Percentiles rank a stretch among this genome's conserved stretches.
Evolutionary conservation across 2,888 invertebrate species (phyloP).

Genomic region (Neocrepidodera transversa): DNA sequence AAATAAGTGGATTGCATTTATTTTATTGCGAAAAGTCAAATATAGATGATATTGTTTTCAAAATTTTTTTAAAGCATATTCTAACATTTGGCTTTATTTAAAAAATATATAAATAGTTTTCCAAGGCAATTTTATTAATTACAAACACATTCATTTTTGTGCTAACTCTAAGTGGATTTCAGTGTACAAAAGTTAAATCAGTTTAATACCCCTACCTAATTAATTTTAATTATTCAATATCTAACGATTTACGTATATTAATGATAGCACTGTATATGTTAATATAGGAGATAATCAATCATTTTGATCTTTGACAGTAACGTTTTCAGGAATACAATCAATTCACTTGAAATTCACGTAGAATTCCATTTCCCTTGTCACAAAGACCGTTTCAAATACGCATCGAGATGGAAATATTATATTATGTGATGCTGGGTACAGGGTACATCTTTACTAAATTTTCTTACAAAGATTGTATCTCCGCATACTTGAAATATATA

Average conservation of each 20-base stretch:
- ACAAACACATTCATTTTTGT: too few relatives aligned
- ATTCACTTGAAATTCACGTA: conserved; percentile 40
- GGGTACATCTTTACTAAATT: conserved; percentile 27
- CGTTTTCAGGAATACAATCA: conserved; percentile 44
- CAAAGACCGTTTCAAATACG: conserved; percentile 34
- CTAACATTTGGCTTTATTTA: too few relatives aligned
- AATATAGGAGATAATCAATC: conserved; percentile 47
- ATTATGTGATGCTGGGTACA: conserved; percentile 29
- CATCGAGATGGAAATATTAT: conserved; percentile 31
- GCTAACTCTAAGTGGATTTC: not conserved
- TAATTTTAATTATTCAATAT: conserved; percentile 22
- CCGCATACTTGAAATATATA: not conserved
- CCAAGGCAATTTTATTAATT: too few relatives aligned
- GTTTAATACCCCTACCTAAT: conserved; percentile 7
- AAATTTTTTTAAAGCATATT: too few relatives aligned
- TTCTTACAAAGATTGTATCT: conserved; percentile 1
- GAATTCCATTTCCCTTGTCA: conserved; percentile 44
- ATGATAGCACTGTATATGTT: conserved; percentile 37
- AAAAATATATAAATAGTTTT: too few relatives aligned
- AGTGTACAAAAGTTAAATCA: not conserved
- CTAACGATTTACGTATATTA: conserved; percentile 13
- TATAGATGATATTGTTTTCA: conserved; percentile 4
- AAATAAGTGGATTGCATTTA: conserved; percentile 19
- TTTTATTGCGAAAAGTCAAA: conserved; percentile 5
- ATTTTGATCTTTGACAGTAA: conserved; percentile 44